Conservation (phyloP, 1,140 invertebrate species). For the Leucophenga varia region DNA sequence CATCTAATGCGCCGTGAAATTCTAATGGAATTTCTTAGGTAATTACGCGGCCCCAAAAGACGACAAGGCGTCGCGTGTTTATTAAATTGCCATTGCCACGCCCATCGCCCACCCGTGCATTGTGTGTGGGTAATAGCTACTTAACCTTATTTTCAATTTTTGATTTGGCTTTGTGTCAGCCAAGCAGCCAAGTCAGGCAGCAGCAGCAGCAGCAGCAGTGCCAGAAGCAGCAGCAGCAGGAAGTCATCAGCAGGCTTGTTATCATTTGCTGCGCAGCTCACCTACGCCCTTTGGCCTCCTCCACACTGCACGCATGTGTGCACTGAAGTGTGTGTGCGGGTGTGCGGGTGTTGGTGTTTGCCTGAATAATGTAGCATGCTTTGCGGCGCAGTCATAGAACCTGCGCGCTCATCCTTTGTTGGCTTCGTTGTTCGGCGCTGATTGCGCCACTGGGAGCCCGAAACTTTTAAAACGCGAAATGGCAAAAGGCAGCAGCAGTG, state of each 20-base stretch:
- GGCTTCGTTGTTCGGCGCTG: conserved; percentile 36
- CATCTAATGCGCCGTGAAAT: conserved; percentile 50
- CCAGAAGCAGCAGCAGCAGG: conserved; percentile 30
- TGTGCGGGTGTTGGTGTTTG: conserved; percentile 12
- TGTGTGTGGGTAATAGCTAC: conserved; percentile 45
- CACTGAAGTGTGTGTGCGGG: too few species aligned
- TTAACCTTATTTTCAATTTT: conserved; percentile 54
- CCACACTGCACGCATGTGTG: too few species aligned
- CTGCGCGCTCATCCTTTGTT: conserved; percentile 25
- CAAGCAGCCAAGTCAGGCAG: conserved; percentile 1
- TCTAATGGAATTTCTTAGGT: conserved; percentile 47
- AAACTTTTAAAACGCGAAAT: conserved; percentile 41
- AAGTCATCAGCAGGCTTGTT: conserved; percentile 51
- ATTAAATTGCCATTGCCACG: conserved; percentile 48
- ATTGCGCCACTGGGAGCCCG: conserved; percentile 45
- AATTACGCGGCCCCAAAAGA: conserved; percentile 21
- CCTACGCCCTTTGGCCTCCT: too few species aligned
- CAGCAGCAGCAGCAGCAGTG: too few species aligned
- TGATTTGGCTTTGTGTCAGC: conserved; percentile 35
- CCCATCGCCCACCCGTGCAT: conserved; percentile 12
- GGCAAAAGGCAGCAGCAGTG: too few species aligned
- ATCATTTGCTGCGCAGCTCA: conserved; percentile 29
- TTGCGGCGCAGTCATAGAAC: conserved; percentile 33
- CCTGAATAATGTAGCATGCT: conserved; percentile 46
- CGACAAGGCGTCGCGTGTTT: conserved; percentile 20